Percentiles rank a stretch among this genome's conserved stretches.
Evolutionary conservation across 2,888 invertebrate species (phyloP).

Genomic region (Venusia cambrica): DNA sequence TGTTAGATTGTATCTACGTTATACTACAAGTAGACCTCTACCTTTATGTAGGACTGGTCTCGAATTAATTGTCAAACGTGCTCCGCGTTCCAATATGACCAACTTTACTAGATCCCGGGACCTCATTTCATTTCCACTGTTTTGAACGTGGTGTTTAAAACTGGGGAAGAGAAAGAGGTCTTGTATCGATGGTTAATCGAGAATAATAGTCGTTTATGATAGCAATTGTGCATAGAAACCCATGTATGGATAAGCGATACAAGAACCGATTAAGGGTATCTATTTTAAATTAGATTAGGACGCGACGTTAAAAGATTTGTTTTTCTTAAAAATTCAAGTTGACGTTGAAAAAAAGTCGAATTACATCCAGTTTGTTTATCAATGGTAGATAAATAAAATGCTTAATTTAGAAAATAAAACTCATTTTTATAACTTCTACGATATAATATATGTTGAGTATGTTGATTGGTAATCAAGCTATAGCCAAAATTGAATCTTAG

Average conservation of each 20-base stretch:
- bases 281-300: constrained; percentile 17
- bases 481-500: too few relatives aligned
- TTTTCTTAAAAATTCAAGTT: not conserved
- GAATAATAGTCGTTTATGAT: constrained; percentile 34
- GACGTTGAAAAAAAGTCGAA: too few relatives aligned
- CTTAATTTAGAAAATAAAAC: too few relatives aligned
- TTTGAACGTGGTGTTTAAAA: constrained; percentile 13
- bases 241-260: constrained; percentile 28
- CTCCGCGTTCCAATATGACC: constrained; percentile 49
- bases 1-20: too few relatives aligned
- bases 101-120: constrained; percentile 40
- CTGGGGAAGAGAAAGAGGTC: constrained; percentile 14
- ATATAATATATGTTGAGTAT: too few relatives aligned
- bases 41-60: constrained; percentile 31
- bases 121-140: constrained; percentile 13
- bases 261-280: constrained; percentile 24
- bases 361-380: too few relatives aligned
- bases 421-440: too few relatives aligned
- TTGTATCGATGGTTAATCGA: constrained; percentile 26
- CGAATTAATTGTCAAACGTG: constrained; percentile 71
- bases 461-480: too few relatives aligned
- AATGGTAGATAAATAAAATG: too few relatives aligned
- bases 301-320: not conserved
- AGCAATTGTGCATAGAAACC: constrained; percentile 33
- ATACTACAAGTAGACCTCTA: constrained; percentile 9